Evolutionary conservation across 2,113 vertebrate species (phyloP).

Genomic region (Gadus chalcogrammus): DNA sequence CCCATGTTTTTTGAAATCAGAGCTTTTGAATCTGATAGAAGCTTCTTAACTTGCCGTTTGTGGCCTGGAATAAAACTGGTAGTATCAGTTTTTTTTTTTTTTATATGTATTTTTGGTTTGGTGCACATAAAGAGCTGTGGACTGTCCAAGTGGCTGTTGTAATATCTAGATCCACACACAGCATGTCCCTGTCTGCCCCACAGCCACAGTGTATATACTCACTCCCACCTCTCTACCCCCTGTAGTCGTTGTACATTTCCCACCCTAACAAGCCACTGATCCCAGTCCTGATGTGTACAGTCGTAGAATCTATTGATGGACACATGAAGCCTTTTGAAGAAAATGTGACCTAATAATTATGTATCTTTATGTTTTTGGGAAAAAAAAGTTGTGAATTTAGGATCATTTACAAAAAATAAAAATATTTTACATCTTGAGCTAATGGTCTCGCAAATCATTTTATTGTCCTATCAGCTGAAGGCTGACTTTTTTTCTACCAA

Average conservation of each 20-base stretch:
- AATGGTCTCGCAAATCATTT: not conserved
- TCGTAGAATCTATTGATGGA: conserved; percentile 80
- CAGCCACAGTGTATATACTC: not conserved
- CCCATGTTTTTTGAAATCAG: not conserved
- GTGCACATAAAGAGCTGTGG: conserved; percentile 26
- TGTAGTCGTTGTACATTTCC: conserved; percentile 85
- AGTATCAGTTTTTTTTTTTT: not conserved
- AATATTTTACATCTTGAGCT: conserved; percentile 16
- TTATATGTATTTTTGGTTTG: conserved; percentile 5
- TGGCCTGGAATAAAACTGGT: not conserved
- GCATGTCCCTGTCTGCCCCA: not conserved
- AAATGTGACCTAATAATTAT: conserved; percentile 73
- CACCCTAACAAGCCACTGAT: conserved; percentile 25
- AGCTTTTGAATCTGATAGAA: not conserved
- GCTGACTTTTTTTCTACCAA: too few species aligned
- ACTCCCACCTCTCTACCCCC: conserved; percentile 42
- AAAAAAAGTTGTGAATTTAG: conserved; percentile 69
- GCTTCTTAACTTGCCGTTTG: not conserved
- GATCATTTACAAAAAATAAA: conserved; percentile 4
- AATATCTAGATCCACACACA: not conserved
- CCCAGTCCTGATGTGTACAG: conserved; percentile 90
- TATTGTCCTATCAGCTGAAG: too few species aligned
- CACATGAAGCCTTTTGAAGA: conserved; percentile 78
- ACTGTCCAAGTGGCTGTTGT: not conserved
- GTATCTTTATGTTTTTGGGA: conserved; percentile 76